phyloP scores from a whole-genome alignment of 2,888 invertebrate species.

The Dinocampus coccinellae region DNA sequence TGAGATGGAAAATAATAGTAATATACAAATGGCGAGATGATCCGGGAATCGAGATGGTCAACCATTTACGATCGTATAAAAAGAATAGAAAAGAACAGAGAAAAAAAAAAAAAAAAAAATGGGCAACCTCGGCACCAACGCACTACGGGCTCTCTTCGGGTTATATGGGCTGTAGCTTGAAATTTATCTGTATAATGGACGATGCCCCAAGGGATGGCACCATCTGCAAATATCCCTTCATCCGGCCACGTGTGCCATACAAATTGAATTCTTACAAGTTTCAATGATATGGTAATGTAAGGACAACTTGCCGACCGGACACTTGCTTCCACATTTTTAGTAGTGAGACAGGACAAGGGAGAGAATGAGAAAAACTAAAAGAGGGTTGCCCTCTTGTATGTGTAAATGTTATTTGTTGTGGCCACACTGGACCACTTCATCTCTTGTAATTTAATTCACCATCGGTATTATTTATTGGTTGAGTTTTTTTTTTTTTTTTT shows the following conservation, averaged over 20 bases:
- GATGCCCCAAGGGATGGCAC: constrained; percentile 51
- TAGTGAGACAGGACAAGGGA: neutral
- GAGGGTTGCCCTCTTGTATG: neutral
- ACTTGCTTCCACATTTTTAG: constrained; percentile 42
- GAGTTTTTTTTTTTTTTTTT: too few species aligned
- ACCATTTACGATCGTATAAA: constrained; percentile 35
- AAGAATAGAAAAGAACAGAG: neutral
- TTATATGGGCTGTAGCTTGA: constrained; percentile 40
- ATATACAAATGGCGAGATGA: constrained; percentile 29
- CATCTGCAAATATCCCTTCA: constrained; percentile 56
- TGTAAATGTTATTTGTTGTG: neutral
- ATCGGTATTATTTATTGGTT: too few species aligned
- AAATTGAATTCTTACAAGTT: constrained; percentile 57
- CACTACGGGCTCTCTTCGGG: constrained; percentile 18
- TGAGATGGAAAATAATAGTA: constrained; percentile 15
- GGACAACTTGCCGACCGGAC: constrained; percentile 55
- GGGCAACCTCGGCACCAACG: constrained; percentile 28
- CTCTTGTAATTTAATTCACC: neutral
- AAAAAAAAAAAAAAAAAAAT: neutral
- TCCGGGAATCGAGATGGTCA: constrained; percentile 37
- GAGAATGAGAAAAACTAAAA: neutral
- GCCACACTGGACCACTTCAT: neutral
- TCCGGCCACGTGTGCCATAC: constrained; percentile 55
- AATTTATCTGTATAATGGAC: constrained; percentile 53
- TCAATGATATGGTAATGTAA: constrained; percentile 55